phyloP scores from a whole-genome alignment of 2,888 invertebrate genomes.

The Drosophila melanosoma region DNA sequence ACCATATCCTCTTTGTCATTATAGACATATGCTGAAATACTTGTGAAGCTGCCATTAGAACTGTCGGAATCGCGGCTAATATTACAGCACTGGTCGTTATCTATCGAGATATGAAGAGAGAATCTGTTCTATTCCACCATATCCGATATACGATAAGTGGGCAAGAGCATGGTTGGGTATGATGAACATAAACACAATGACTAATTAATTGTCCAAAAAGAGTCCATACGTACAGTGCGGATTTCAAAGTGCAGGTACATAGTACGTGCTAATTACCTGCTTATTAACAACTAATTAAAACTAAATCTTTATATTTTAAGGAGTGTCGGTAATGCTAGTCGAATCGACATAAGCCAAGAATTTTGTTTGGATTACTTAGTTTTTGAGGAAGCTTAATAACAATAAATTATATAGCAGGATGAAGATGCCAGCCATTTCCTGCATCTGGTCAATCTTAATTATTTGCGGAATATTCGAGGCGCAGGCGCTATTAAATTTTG shows the following conservation, averaged over 20 bases:
- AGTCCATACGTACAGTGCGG: slow-evolving; percentile 21
- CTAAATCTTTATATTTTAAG: slow-evolving; percentile 8
- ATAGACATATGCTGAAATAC: neutral
- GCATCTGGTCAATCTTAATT: slow-evolving; percentile 30
- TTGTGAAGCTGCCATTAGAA: neutral
- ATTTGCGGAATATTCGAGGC: slow-evolving; percentile 13
- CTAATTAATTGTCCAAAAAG: slow-evolving; percentile 46
- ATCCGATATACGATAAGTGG: slow-evolving; percentile 38
- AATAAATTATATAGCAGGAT: slow-evolving; percentile 31
- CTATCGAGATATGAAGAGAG: neutral
- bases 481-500: slow-evolving; percentile 53
- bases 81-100: neutral
- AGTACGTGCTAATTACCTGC: slow-evolving; percentile 9
- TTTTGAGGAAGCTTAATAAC: slow-evolving; percentile 24
- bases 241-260: slow-evolving; percentile 32
- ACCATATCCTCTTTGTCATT: neutral
- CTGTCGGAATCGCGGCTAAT: too few species aligned
- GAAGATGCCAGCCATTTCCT: slow-evolving; percentile 31
- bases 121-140: slow-evolving; percentile 31
- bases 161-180: slow-evolving; percentile 24
- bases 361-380: slow-evolving; percentile 13
- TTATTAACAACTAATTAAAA: slow-evolving; percentile 20
- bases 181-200: slow-evolving; percentile 53
- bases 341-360: slow-evolving; percentile 12
- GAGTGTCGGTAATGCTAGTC: slow-evolving; percentile 17